Evolutionary conservation across 2,888 invertebrate genomes (phyloP), one percentile per base, ranked within the genome.

Genomic region (Diogma glabrata): DNA sequence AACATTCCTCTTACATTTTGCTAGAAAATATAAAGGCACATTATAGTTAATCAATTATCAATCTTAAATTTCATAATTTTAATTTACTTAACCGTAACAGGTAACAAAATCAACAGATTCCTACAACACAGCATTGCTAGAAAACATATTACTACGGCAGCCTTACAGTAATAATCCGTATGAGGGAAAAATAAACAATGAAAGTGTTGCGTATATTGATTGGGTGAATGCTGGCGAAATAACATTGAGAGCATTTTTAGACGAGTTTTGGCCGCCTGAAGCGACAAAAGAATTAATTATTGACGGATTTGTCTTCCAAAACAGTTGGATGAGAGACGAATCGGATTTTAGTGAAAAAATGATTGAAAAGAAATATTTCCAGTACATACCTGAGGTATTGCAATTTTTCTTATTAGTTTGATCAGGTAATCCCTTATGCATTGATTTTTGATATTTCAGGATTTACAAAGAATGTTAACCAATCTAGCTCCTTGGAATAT

Each of bases 401-500:
- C n/a, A n/a, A n/a, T n/a, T n/a, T n/a, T n/a, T n/a, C 19, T 43
- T 22, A 14, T 43, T n/a, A n/a, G n/a, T n/a, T n/a, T n/a, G n/a
- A n/a, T n/a, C n/a, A n/a, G n/a, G n/a, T n/a, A n/a, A n/a, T n/a
- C n/a, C n/a, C n/a, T n/a, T n/a, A n/a, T n/a, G n/a, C n/a, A n/a
- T n/a, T n/a, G n/a, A n/a, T n/a, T n/a, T n/a, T n/a, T n/a, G n/a
- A n/a, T n/a, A n/a, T n/a, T n/a, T n/a, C n/a, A n/a, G n/a, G n/a
- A n/a, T n/a, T n/a, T n/a, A n/a, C n/a, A n/a, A n/a, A n/a, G n/a
- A n/a, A n/a, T n/a, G n/a, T n/a, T 43, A 5, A 20, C 20, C n/a
- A 8, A 20, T 43, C 8, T 52, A 22, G 22, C 46, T 14, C 52
- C 52, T 36, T 49, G 49, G 38, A 49, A 52, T 38, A 28, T 46